Conservation (phyloP, 2,888 invertebrate species). For the Cepaea hortensis region DNA sequence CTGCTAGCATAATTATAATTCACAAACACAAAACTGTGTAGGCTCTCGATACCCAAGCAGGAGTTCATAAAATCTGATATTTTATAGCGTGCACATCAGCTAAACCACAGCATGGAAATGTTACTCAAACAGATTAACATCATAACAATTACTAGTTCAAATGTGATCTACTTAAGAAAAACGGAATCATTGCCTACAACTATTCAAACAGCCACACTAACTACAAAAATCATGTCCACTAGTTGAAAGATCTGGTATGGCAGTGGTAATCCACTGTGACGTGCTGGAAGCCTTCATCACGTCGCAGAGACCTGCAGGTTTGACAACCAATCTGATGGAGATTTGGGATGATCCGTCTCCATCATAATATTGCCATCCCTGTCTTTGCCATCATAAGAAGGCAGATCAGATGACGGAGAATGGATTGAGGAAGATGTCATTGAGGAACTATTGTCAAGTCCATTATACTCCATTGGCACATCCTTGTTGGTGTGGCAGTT, state of each 20-base stretch:
- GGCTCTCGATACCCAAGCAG: too few relatives aligned
- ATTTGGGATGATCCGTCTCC: conserved; percentile 28
- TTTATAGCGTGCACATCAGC: too few relatives aligned
- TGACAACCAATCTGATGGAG: conserved; percentile 45
- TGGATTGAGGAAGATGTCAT: neutral
- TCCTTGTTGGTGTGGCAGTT: neutral
- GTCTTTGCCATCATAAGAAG: neutral
- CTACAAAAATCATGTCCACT: conserved; percentile 5
- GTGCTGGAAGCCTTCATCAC: conserved; percentile 30
- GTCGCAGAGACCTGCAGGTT: conserved; percentile 46
- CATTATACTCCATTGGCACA: conserved; percentile 31
- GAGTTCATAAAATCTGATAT: too few relatives aligned
- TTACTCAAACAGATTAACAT: too few relatives aligned
- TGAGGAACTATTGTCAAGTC: conserved; percentile 17
- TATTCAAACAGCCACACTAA: conserved; percentile 1
- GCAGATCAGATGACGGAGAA: neutral
- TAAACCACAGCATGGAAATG: too few relatives aligned
- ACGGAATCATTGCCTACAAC: neutral
- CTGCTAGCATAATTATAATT: too few relatives aligned
- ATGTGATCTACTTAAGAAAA: neutral
- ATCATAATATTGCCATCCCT: conserved; percentile 3
- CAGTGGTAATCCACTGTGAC: neutral
- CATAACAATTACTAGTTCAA: too few relatives aligned
- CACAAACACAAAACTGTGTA: too few relatives aligned
- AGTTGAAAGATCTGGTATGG: conserved; percentile 37